phyloP scores from a whole-genome alignment of 2,888 invertebrate species.

The Acanthosoma haemorrhoidale region DNA sequence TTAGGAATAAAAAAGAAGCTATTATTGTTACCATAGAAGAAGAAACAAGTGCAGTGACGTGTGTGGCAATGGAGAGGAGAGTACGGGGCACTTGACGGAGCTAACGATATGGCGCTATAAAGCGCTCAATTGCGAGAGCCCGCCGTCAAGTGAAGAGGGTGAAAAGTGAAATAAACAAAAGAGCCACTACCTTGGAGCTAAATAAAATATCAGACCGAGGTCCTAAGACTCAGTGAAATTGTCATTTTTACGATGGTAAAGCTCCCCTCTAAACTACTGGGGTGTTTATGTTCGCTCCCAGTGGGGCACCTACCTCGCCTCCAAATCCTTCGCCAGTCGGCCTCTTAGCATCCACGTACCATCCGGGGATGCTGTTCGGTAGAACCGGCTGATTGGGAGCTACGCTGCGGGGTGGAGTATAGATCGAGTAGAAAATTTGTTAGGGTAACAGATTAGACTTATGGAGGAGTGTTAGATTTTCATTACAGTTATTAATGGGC shows the following conservation, averaged over 20 bases:
- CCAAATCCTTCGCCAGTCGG: background rate
- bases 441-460: too few relatives aligned
- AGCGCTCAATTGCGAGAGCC: constrained; percentile 1
- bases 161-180: constrained; percentile 27
- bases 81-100: background rate
- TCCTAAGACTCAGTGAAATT: background rate
- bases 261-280: background rate
- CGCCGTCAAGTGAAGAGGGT: background rate
- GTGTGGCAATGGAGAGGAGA: too few relatives aligned
- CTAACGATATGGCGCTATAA: constrained; percentile 19
- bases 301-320: background rate
- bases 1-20: too few relatives aligned
- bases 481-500: too few relatives aligned
- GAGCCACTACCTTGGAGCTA: background rate
- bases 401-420: too few relatives aligned
- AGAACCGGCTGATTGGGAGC: too few relatives aligned
- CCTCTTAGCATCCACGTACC: too few relatives aligned
- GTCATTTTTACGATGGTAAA: constrained; percentile 24
- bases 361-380: too few relatives aligned
- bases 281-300: background rate
- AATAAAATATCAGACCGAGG: constrained; percentile 23
- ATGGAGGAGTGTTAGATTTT: too few relatives aligned
- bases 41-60: too few relatives aligned
- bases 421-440: too few relatives aligned
- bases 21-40: too few relatives aligned